phyloP scores from a whole-genome alignment of 2,113 vertebrate species.

The Maccullochella peelii region DNA sequence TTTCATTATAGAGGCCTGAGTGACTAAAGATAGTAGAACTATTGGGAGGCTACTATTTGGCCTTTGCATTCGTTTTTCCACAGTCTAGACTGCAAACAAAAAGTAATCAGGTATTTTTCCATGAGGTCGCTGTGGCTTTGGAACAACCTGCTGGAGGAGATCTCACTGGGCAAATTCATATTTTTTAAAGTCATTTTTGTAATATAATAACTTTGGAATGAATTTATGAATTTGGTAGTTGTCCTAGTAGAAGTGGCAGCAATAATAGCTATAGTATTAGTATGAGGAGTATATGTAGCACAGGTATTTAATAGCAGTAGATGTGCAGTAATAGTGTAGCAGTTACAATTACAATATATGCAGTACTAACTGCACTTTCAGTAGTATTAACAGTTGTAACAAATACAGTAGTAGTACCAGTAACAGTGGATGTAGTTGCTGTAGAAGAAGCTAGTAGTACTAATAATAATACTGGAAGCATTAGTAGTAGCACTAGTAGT shows the following conservation, averaged over 20 bases:
- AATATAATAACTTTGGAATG: background rate
- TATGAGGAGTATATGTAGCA: background rate
- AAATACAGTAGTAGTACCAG: too few species aligned
- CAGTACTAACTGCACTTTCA: background rate
- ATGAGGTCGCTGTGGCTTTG: conserved; percentile 26
- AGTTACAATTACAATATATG: background rate
- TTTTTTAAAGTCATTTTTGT: conserved; percentile 18
- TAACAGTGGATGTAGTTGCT: background rate
- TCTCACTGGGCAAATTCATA: conserved; percentile 19
- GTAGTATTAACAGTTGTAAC: background rate
- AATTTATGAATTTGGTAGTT: background rate
- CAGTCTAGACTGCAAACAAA: conserved; percentile 21
- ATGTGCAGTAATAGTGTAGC: background rate
- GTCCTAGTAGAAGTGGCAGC: background rate
- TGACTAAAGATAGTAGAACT: conserved; percentile 9
- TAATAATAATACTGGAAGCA: background rate
- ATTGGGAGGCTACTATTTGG: conserved; percentile 35
- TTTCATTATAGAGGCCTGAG: conserved; percentile 21
- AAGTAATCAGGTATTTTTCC: conserved; percentile 16
- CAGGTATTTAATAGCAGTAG: background rate
- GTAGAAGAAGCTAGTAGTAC: background rate
- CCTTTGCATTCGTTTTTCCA: conserved; percentile 28
- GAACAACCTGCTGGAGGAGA: conserved; percentile 1
- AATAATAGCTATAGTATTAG: background rate
- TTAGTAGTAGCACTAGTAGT: background rate